phyloP scores from a whole-genome alignment of 1,140 invertebrate species.

The Dreissena polymorpha region DNA sequence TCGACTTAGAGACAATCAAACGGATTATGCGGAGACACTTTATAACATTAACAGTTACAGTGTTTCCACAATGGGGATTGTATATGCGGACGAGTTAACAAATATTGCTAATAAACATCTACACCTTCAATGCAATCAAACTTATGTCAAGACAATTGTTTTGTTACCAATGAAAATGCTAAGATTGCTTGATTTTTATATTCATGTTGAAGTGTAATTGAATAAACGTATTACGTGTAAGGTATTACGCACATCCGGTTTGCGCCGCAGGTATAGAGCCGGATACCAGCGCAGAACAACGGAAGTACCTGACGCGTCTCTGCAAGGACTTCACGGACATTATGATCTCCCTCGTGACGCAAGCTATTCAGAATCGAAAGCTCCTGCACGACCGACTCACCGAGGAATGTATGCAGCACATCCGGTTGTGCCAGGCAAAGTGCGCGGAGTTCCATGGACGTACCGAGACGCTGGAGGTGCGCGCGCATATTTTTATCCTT shows the following conservation, averaged over 20 bases:
- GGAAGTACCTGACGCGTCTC: conserved; percentile 63
- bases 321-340: conserved; percentile 61
- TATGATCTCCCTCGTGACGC: conserved; percentile 58
- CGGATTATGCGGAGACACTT: no score
- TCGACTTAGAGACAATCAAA: no score
- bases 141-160: no score
- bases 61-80: no score
- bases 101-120: no score
- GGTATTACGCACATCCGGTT: not conserved
- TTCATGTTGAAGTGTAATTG: no score
- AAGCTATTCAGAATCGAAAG: conserved; percentile 57
- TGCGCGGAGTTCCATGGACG: conserved; percentile 64
- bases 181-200: no score
- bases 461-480: conserved; percentile 63
- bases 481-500: not conserved
- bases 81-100: no score
- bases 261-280: conserved; percentile 67
- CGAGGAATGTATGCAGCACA: conserved; percentile 67
- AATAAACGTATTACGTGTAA: conserved; percentile 1
- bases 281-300: conserved; percentile 53
- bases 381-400: conserved; percentile 34
- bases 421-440: conserved; percentile 69
- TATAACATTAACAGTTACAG: no score
- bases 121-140: no score
- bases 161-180: no score